Conservation (phyloP, 1,140 invertebrate genomes). For the Mylabris phalerata region DNA sequence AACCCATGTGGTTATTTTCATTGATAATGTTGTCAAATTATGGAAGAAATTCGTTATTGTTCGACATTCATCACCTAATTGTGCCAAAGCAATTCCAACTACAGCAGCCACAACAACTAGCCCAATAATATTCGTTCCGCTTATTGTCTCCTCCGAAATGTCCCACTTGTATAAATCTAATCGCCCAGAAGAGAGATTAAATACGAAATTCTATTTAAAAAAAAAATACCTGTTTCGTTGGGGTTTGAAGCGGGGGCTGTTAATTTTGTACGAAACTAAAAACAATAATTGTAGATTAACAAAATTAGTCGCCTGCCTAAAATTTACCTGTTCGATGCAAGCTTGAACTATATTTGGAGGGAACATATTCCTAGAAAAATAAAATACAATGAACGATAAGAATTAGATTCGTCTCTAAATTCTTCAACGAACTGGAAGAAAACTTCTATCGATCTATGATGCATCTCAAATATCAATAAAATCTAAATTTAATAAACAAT, state of each 20-base stretch:
- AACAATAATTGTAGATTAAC: conserved; percentile 4
- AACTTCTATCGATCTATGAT: too few species aligned
- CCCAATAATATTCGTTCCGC: conserved; percentile 63
- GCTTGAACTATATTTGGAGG: conserved; percentile 72
- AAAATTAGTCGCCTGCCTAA: neutral
- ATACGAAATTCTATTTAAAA: neutral
- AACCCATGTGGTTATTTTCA: conserved; percentile 67
- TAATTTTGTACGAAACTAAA: conserved; percentile 43
- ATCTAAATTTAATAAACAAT: too few species aligned
- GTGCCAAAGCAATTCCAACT: conserved; percentile 59
- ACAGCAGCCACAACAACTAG: conserved; percentile 62
- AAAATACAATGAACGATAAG: neutral
- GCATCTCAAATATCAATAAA: too few species aligned
- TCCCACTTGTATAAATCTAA: conserved; percentile 45
- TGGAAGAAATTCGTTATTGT: conserved; percentile 59
- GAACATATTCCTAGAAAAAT: conserved; percentile 61
- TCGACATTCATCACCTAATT: conserved; percentile 55
- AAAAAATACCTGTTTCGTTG: conserved; percentile 21
- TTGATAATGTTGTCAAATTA: conserved; percentile 58
- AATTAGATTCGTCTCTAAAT: too few species aligned
- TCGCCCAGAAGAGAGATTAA: too few species aligned
- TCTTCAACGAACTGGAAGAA: too few species aligned
- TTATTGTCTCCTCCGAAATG: conserved; percentile 46
- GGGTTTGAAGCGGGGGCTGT: conserved; percentile 9
- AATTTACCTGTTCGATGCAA: conserved; percentile 41